Evolutionary conservation across 2,888 invertebrate species (phyloP).

Genomic region (Lymantria monacha): DNA sequence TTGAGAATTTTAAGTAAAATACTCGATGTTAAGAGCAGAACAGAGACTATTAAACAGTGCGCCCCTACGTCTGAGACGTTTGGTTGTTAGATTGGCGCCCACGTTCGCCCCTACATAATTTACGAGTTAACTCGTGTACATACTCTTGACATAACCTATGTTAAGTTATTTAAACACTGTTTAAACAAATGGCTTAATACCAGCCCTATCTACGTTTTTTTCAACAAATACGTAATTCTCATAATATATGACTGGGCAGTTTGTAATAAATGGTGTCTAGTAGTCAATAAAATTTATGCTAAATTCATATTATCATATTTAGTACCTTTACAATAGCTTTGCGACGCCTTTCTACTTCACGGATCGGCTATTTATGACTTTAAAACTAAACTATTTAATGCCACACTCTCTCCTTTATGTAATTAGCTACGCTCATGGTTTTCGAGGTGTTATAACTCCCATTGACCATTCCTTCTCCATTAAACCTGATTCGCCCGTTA

Average conservation of each 20-base stretch:
- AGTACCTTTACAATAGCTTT: constrained; percentile 4
- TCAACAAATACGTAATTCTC: constrained; percentile 16
- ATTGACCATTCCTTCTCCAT: too few species aligned
- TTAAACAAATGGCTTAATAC: constrained; percentile 27
- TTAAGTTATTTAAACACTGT: constrained; percentile 48
- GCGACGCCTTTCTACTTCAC: constrained; percentile 2
- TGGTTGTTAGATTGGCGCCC: constrained; percentile 48
- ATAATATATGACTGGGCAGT: constrained; percentile 5
- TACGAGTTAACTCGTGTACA: constrained; percentile 60
- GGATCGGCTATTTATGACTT: not conserved
- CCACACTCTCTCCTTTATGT: not conserved
- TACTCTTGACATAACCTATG: constrained; percentile 46
- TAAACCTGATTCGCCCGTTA: too few species aligned
- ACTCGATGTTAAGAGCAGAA: constrained; percentile 32
- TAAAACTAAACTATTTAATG: not conserved
- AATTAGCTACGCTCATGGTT: too few species aligned
- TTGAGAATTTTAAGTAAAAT: constrained; percentile 40
- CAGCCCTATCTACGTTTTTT: constrained; percentile 11
- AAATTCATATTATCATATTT: constrained; percentile 7
- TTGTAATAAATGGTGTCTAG: constrained; percentile 9
- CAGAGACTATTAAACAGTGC: constrained; percentile 40
- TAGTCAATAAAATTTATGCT: constrained; percentile 10
- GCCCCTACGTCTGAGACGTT: constrained; percentile 48
- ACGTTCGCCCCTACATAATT: constrained; percentile 55
- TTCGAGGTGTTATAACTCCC: too few species aligned